Base-by-base conservation (phyloP, 2,888 invertebrate genomes). In the Dasypolia templi region DNA sequence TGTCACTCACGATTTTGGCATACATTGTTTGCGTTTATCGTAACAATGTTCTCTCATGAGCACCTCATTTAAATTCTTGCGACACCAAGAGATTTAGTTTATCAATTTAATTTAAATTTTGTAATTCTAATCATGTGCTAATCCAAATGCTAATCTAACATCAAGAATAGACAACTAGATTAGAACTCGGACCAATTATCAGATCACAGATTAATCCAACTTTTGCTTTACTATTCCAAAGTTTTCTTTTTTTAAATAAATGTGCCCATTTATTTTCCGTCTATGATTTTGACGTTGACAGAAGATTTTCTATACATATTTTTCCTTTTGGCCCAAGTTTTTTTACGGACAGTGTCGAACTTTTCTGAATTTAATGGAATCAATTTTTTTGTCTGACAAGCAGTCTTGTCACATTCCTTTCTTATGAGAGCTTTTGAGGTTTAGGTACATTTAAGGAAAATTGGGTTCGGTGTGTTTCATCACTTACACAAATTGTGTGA, bases 1-100 rank as follows among this genome's bases (percentile, higher is more conserved):
- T 85, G 86, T 81, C 85, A 76, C 81, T 85, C 87, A 86, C 83
- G 83, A 83, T 72, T 85, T 83, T 73, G 83, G 66, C 67, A 74
- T 75, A 70, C 77, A 77, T 77, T 84, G 70, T 46, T 65, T 26
- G 44, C 26, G 53, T 63, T 22, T 61, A 61, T 64, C 42, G 56
- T 72, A 72, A 84, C 82, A 83, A 84, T 76, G 75, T 56, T 42
- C 55, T 75, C 74, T 70, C 42, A 35, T 69, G 63, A 69, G 51
- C 71, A 63, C 44, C 65, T 81, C 70, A 77, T 84, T 84, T 74
- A 49, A 69, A 82, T 84, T 77, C 85, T 79, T 76, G 68, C 70
- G 51, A 75, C 71, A 81, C 32, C 53, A 64, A 65, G 72, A 82
- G 64, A 74, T 86, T 72, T 72, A 63, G 74, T 58, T 61, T 68